Conservation (phyloP, 35 echinoderm and acorn worm species). For the Hemicentrotus pulcherrimus region DNA sequence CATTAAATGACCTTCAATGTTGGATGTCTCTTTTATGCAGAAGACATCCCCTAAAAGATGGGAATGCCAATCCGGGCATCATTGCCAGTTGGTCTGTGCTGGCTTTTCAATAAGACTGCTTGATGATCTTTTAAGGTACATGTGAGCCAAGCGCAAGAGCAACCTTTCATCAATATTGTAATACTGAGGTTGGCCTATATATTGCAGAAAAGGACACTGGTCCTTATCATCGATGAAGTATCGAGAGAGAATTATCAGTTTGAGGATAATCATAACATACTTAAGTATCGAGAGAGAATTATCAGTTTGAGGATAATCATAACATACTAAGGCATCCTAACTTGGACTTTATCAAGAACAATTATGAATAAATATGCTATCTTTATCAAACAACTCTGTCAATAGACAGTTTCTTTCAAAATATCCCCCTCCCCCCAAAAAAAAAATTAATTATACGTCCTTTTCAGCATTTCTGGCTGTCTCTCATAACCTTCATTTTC, state of each 20-base stretch:
- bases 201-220: not conserved
- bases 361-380: too few relatives aligned
- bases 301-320: not conserved
- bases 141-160: not conserved
- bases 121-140: not conserved
- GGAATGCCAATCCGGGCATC: not conserved
- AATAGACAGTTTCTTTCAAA: too few relatives aligned
- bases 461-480: too few relatives aligned
- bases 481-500: too few relatives aligned
- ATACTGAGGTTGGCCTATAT: not conserved
- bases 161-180: not conserved
- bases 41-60: not conserved
- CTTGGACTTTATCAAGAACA: too few relatives aligned
- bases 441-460: too few relatives aligned
- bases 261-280: not conserved
- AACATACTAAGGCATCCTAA: too few relatives aligned
- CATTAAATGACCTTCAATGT: conserved; percentile 9
- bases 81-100: not conserved
- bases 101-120: not conserved
- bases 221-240: not conserved
- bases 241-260: not conserved
- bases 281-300: not conserved
- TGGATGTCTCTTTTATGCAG: not conserved
- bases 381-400: too few relatives aligned
- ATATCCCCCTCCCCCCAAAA: too few relatives aligned